Evolutionary conservation across 2,113 vertebrate genomes (phyloP).

Genomic region (Rhadina sibilatrix): DNA sequence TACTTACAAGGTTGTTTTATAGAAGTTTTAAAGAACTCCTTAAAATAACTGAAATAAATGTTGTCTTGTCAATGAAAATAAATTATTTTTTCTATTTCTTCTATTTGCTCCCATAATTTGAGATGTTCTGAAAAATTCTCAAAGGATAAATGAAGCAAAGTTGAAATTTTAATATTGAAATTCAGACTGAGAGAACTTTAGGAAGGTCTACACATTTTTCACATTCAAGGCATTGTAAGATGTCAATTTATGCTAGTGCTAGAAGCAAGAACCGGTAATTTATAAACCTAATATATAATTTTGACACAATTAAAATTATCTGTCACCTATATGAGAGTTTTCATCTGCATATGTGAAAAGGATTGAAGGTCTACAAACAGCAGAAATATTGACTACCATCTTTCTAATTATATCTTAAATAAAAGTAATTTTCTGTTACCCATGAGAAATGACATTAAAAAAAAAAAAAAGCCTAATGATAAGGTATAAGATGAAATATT

Average conservation of each 20-base stretch:
- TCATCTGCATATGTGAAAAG: neutral
- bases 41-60: neutral
- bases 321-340: neutral
- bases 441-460: neutral
- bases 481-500: neutral
- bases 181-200: neutral
- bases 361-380: neutral
- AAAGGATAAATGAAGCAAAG: neutral
- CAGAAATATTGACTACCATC: neutral
- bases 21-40: neutral
- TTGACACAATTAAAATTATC: neutral
- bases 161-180: neutral
- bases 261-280: neutral
- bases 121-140: neutral
- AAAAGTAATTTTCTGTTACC: neutral
- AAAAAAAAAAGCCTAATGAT: neutral
- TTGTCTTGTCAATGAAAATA: neutral
- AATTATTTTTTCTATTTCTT: neutral
- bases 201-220: neutral
- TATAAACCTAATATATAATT: neutral
- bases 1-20: neutral
- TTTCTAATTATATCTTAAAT: neutral
- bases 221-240: neutral
- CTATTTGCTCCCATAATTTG: neutral
- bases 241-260: neutral